These are phyloP conservation scores for Chymomyza procnemis DNA, from an alignment of 2,888 invertebrate genomes.

Conservation along the genomic window DNA sequence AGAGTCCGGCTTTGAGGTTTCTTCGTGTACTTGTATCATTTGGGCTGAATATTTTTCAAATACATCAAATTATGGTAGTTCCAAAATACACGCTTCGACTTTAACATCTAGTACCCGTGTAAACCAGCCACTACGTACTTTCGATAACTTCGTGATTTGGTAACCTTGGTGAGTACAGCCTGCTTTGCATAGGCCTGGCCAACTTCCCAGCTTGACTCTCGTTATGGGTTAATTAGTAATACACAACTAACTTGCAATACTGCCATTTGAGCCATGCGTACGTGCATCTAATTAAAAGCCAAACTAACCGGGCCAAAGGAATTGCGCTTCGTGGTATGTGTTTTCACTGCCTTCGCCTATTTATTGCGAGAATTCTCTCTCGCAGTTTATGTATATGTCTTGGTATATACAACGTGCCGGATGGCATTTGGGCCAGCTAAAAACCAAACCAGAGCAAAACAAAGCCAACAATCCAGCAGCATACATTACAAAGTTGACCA, in stretches of 20 bases:
- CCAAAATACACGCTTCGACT: too few relatives aligned
- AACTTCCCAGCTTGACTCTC: neutral
- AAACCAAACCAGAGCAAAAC: neutral
- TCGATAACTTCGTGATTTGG: too few relatives aligned
- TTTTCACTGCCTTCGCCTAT: neutral
- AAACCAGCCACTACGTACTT: too few relatives aligned
- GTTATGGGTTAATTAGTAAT: neutral
- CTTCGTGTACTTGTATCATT: too few relatives aligned
- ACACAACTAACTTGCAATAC: neutral
- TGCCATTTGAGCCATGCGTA: constrained; percentile 4
- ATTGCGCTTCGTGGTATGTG: neutral
- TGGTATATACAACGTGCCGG: constrained; percentile 42
- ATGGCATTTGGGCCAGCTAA: constrained; percentile 29
- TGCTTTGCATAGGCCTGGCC: neutral
- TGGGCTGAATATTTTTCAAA: too few relatives aligned
- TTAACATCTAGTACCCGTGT: too few relatives aligned
- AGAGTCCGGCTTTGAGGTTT: too few relatives aligned
- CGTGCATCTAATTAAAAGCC: constrained; percentile 62
- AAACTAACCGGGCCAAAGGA: constrained; percentile 10
- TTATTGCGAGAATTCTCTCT: constrained; percentile 6
- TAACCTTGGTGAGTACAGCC: neutral
- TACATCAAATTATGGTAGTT: too few relatives aligned
- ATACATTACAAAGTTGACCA: constrained; percentile 46
- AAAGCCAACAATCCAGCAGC: neutral
- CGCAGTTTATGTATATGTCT: constrained; percentile 20